These are phyloP conservation scores for Chaetura pelagica DNA, from an alignment of 2,113 vertebrate species.

Conservation along the genomic window DNA sequence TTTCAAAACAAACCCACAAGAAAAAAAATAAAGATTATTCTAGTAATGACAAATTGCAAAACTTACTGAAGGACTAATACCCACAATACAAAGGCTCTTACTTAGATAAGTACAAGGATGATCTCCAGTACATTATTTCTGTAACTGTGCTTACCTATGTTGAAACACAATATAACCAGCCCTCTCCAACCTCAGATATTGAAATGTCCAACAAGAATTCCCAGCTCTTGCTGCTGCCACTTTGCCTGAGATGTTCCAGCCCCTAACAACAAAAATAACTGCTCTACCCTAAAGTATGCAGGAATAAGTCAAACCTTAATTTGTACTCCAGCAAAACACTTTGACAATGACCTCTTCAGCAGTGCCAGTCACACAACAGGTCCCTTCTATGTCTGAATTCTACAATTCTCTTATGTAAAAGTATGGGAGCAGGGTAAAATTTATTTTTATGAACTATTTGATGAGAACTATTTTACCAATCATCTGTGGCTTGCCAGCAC, in stretches of 20 bases:
- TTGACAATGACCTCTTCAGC: not conserved
- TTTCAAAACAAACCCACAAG: not conserved
- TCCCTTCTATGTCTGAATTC: not conserved
- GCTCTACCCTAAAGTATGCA: not conserved
- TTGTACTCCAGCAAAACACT: not conserved
- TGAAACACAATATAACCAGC: not conserved
- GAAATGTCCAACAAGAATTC: not conserved
- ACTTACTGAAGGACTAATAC: not conserved
- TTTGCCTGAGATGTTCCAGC: not conserved
- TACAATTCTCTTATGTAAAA: not conserved
- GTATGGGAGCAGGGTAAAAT: not conserved
- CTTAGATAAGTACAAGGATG: not conserved
- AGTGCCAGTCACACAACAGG: not conserved
- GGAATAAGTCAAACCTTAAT: not conserved
- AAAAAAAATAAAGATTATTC: not conserved
- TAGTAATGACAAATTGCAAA: not conserved
- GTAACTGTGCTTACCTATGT: not conserved
- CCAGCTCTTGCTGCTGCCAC: not conserved
- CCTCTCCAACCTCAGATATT: not conserved
- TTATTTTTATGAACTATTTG: too few relatives aligned
- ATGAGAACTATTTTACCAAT: not conserved
- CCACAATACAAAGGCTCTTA: not conserved
- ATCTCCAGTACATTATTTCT: not conserved
- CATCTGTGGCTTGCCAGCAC: not conserved
- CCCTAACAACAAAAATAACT: not conserved